These are phyloP conservation scores for Grammomys surdaster DNA, from an alignment of 2,113 vertebrate species.

Conservation along the genomic window DNA sequence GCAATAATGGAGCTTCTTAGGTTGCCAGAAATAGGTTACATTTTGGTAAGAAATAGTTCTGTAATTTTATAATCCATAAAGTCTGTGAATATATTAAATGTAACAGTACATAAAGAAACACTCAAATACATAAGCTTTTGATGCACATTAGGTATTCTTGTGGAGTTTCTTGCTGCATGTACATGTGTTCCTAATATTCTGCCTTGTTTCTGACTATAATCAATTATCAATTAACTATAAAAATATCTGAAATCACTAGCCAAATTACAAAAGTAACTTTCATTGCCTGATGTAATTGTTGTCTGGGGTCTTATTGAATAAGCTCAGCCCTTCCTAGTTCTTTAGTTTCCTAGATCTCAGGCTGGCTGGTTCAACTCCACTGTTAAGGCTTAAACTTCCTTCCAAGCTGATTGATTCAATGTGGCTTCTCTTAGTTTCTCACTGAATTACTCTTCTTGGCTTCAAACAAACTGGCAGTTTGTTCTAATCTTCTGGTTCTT, in stretches of 20 bases:
- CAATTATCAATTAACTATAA: not conserved
- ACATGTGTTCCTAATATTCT: not conserved
- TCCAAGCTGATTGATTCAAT: no score
- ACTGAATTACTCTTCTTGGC: no score
- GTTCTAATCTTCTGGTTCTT: no score
- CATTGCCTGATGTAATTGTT: no score
- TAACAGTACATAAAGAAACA: not conserved
- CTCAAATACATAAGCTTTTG: conserved; percentile 8
- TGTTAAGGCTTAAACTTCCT: no score
- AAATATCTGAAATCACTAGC: not conserved
- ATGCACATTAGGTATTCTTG: not conserved
- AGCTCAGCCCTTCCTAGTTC: no score
- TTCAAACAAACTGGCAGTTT: no score
- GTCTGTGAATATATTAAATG: not conserved
- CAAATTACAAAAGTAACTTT: not conserved
- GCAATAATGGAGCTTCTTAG: not conserved
- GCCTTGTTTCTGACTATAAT: not conserved
- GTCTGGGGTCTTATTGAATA: no score
- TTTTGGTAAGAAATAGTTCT: not conserved
- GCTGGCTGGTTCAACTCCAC: no score
- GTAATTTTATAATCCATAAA: not conserved
- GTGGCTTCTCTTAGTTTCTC: no score
- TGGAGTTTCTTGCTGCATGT: not conserved
- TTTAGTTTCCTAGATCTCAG: no score
- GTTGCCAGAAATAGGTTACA: not conserved